Conservation (phyloP, 2,113 vertebrate genomes). For the Corythoichthys intestinalis region DNA sequence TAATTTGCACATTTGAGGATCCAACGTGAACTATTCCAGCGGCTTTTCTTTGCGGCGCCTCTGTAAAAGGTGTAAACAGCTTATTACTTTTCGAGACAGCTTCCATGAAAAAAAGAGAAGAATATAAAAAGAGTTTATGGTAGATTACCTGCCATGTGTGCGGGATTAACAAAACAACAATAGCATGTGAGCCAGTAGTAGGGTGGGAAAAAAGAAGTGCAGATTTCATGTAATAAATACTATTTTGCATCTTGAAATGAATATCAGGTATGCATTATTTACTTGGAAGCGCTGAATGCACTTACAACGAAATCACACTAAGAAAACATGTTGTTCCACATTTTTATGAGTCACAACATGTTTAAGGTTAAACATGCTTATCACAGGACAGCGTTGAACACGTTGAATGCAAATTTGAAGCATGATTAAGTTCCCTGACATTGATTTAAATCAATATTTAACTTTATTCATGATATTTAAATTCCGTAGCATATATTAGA, state of each 20-base stretch:
- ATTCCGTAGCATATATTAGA: conserved; percentile 8
- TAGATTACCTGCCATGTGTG: background rate
- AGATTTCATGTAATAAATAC: background rate
- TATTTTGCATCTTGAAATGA: background rate
- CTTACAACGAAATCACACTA: background rate
- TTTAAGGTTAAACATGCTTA: background rate
- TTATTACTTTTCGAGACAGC: background rate
- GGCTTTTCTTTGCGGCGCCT: background rate
- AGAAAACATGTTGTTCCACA: background rate
- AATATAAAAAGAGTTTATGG: background rate
- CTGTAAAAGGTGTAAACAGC: conserved; percentile 7
- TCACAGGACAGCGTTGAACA: background rate
- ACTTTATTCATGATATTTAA: conserved; percentile 13
- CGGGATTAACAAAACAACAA: background rate
- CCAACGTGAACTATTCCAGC: background rate
- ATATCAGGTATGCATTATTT: background rate
- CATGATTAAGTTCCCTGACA: conserved; percentile 1
- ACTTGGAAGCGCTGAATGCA: background rate
- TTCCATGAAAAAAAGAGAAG: conserved; percentile 3
- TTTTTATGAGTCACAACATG: background rate
- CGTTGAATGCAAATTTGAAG: background rate
- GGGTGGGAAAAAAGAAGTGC: background rate
- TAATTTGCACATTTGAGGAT: conserved; percentile 11
- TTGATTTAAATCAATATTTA: conserved; percentile 17
- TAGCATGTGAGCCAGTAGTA: background rate